These are phyloP conservation scores for Antheraea pernyi DNA, from an alignment of 1,140 invertebrate genomes.

Conservation along the genomic window DNA sequence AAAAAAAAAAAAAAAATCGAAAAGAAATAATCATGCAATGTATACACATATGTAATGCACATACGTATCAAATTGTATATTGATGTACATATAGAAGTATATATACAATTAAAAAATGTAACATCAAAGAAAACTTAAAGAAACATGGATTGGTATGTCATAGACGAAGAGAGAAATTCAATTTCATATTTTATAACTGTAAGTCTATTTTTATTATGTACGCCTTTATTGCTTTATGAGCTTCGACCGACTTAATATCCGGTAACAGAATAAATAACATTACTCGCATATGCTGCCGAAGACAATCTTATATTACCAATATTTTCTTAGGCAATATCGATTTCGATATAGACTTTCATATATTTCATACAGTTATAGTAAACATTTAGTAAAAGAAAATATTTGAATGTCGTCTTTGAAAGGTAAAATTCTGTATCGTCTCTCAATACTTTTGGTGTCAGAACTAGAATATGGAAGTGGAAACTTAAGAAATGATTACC, in stretches of 20 bases:
- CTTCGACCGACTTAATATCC: constrained; percentile 6
- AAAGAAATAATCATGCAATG: no score
- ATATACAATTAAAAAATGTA: neutral
- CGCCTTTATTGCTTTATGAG: constrained; percentile 2
- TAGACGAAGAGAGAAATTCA: neutral
- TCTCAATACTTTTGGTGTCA: no score
- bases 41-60: no score
- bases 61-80: no score
- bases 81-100: no score
- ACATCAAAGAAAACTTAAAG: neutral
- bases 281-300: neutral
- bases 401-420: no score
- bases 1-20: no score
- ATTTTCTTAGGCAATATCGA: neutral
- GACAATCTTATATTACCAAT: neutral
- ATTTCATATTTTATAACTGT: neutral
- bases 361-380: neutral
- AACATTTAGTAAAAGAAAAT: no score
- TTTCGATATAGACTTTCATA: neutral
- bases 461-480: no score
- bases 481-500: no score
- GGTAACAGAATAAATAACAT: constrained; percentile 17
- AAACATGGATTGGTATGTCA: neutral
- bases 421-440: no score
- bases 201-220: constrained; percentile 1